phyloP scores from a whole-genome alignment of 2,888 invertebrate species.

The Caenorhabditis doughertyi region DNA sequence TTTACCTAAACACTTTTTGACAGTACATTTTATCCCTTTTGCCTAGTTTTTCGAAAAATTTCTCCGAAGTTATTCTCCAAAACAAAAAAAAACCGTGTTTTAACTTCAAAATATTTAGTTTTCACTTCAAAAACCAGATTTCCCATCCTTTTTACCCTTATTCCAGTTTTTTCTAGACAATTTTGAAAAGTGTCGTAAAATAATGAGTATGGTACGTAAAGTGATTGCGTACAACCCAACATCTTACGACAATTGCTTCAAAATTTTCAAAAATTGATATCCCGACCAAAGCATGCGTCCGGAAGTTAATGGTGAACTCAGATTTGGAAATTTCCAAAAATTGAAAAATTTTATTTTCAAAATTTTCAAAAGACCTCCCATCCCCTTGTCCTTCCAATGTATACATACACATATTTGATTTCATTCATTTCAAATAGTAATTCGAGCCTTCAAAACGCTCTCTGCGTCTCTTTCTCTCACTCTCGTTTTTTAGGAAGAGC shows the following conservation, averaged over 20 bases:
- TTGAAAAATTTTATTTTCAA: slow-evolving; percentile 10
- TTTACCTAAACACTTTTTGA: not conserved
- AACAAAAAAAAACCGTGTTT: too few species aligned
- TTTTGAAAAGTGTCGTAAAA: not conserved
- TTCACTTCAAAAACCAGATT: not conserved
- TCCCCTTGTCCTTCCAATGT: not conserved
- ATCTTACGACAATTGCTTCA: slow-evolving; percentile 1
- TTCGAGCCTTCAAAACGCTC: slow-evolving; percentile 21
- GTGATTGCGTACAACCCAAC: not conserved
- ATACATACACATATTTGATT: slow-evolving; percentile 28
- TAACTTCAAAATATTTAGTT: not conserved
- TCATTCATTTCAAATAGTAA: slow-evolving; percentile 24
- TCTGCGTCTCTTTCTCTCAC: slow-evolving; percentile 25
- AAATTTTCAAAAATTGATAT: not conserved
- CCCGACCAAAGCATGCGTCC: not conserved
- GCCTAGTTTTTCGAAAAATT: not conserved
- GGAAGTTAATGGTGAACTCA: not conserved
- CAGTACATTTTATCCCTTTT: not conserved
- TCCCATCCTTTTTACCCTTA: not conserved
- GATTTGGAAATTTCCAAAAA: not conserved
- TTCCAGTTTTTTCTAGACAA: not conserved
- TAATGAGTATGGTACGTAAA: not conserved
- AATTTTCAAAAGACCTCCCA: not conserved
- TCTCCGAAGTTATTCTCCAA: too few species aligned
- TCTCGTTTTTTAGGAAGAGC: not conserved